phyloP scores from a whole-genome alignment of 2,113 vertebrate species.

The Pelecanus crispus region DNA sequence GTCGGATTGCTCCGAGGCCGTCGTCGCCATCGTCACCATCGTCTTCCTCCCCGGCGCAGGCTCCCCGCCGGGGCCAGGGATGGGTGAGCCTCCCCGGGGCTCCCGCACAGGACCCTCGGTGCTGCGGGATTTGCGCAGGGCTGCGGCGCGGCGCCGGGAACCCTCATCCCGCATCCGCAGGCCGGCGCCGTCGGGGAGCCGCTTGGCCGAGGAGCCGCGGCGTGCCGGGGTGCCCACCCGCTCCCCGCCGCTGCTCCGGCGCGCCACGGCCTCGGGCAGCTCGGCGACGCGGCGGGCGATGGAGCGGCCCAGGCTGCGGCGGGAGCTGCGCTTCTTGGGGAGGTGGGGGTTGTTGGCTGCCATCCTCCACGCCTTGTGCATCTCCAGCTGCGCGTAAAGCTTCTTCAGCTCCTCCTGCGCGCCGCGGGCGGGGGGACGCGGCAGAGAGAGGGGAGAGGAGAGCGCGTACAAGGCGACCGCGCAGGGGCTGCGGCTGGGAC shows the following conservation, averaged over 20 bases:
- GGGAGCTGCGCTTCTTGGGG: conserved; percentile 80
- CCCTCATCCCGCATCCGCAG: conserved; percentile 59
- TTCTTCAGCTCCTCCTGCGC: conserved; percentile 92
- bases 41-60: conserved; percentile 60
- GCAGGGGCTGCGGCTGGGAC: too few relatives aligned
- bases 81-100: neutral
- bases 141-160: conserved; percentile 50
- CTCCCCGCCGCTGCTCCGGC: neutral
- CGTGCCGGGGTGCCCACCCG: neutral
- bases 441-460: neutral
- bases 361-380: conserved; percentile 89
- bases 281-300: conserved; percentile 75
- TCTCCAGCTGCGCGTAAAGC: conserved; percentile 90
- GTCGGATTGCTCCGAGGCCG: conserved; percentile 60
- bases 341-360: conserved; percentile 89
- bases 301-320: conserved; percentile 77
- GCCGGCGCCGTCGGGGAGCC: conserved; percentile 24
- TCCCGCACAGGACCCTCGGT: conserved; percentile 62
- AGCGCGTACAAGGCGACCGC: neutral
- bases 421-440: neutral
- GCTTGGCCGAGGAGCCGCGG: conserved; percentile 65
- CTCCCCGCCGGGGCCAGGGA: neutral
- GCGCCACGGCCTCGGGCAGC: conserved; percentile 71
- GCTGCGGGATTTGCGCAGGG: conserved; percentile 74
- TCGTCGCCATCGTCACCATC: conserved; percentile 14